These are phyloP conservation scores for Tenualosa ilisha DNA, from an alignment of 2,797 vertebrate species.

Conservation along the genomic window DNA sequence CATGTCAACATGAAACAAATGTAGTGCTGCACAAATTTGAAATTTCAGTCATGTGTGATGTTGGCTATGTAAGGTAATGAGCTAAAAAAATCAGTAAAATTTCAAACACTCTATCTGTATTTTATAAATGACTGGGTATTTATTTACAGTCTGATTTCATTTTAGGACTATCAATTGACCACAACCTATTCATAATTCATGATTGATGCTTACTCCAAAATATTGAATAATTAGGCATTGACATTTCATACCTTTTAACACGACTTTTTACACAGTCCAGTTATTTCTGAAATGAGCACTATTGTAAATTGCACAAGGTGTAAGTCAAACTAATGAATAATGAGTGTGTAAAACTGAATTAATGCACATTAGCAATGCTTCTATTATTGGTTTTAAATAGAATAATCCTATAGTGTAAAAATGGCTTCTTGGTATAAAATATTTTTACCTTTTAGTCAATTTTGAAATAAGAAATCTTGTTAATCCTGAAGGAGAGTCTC, in stretches of 20 bases:
- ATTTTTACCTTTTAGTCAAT: too few relatives aligned
- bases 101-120: not conserved
- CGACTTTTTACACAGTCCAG: not conserved
- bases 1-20: not conserved
- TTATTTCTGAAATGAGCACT: not conserved
- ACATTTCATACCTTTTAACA: not conserved
- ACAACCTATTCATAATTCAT: not conserved
- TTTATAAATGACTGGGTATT: not conserved
- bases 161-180: not conserved
- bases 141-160: not conserved
- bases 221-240: not conserved
- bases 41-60: not conserved
- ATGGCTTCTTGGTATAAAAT: not conserved
- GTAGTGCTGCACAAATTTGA: not conserved
- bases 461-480: not conserved
- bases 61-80: not conserved
- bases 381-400: not conserved
- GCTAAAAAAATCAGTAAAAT: not conserved
- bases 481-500: not conserved
- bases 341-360: not conserved
- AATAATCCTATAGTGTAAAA: not conserved
- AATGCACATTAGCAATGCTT: not conserved
- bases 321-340: not conserved
- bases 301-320: not conserved
- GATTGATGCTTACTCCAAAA: not conserved